Evolutionary conservation across 2,113 vertebrate species (phyloP), one percentile per base, ranked within the genome.

Genomic region (Ibidorhyncha struthersii): DNA sequence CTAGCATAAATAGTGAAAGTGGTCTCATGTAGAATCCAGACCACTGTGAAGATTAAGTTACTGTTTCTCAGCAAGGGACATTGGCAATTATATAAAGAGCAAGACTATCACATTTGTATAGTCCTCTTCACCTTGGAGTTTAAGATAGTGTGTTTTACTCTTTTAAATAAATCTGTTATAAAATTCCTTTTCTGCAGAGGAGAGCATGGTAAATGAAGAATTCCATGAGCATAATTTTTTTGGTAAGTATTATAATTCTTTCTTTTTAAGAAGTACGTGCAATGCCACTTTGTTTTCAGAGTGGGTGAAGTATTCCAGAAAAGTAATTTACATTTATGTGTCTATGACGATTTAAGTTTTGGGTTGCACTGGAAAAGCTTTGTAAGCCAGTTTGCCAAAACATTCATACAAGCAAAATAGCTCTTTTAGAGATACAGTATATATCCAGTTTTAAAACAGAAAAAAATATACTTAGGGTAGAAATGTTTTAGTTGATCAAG

Each of bases 21-120:
- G 9, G 18, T 53, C 26, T 56, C 5, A 43, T 0, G 1, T 8
- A 70, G 55, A 63, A 73, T 36, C 29, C 30, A 86, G 16, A 78
- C 26, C 21, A 16, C 15, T 14, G 12, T 32, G 30, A 70, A 62
- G 20, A 30, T 23, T 17, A 20, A 59, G 20, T 30, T 47, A 32
- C 22, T 21, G 4, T 29, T 30, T 62, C 59, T 89, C 72, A 77
- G 56, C 4, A 29, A 58, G 47, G 23, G 8, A 65, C 16, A 15
- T 16, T 30, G 43, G 32, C n/a, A 82, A 15, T 52, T 78, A 43
- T 6, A 14, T 32, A 40, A 40, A 34, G n/a, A 53, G 21, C 45
- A 94, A 27, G 10, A 49, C 4, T 22, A 9, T 43, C 12, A 22
- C 1, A 0, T 32, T 8, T n/a, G 4, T 27, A 26, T 4, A 72